Conservation (phyloP, 2,888 invertebrate species). For the Ernsta delagoae region DNA sequence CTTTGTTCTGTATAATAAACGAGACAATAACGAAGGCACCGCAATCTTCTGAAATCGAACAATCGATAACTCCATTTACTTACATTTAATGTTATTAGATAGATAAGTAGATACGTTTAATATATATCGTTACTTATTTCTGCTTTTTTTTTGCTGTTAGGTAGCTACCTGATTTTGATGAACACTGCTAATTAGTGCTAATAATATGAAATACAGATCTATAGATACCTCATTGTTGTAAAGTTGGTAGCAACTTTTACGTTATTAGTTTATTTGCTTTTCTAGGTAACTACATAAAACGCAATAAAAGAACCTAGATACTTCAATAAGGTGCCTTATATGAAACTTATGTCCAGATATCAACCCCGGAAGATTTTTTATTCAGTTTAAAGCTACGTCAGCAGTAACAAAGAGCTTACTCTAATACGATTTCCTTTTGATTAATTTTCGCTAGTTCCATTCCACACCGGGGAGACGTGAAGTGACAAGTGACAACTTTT, state of each 20-base stretch:
- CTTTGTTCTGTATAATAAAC: conserved; percentile 73
- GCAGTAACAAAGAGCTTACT: conserved; percentile 20
- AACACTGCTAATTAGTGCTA: too few species aligned
- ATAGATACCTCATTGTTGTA: too few species aligned
- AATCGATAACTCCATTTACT: conserved; percentile 24
- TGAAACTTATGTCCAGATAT: too few species aligned
- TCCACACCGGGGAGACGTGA: conserved; percentile 22
- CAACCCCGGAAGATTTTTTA: conserved; percentile 9
- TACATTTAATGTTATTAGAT: too few species aligned
- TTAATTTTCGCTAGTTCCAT: conserved; percentile 29
- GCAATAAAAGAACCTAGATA: too few species aligned
- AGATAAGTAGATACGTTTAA: not conserved
- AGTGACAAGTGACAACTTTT: conserved; percentile 31
- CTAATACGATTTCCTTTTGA: conserved; percentile 31
- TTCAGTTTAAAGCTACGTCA: conserved; percentile 27
- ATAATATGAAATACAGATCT: too few species aligned
- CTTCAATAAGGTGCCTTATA: too few species aligned
- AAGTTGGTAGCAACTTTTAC: too few species aligned
- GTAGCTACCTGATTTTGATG: not conserved
- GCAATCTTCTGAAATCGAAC: conserved; percentile 8
- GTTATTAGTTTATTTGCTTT: too few species aligned
- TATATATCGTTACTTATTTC: not conserved
- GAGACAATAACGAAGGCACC: conserved; percentile 66
- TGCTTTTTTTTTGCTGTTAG: not conserved
- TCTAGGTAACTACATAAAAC: too few species aligned